Base-by-base conservation (phyloP, 2,797 vertebrate species). In the Sebastes paucispinis region DNA sequence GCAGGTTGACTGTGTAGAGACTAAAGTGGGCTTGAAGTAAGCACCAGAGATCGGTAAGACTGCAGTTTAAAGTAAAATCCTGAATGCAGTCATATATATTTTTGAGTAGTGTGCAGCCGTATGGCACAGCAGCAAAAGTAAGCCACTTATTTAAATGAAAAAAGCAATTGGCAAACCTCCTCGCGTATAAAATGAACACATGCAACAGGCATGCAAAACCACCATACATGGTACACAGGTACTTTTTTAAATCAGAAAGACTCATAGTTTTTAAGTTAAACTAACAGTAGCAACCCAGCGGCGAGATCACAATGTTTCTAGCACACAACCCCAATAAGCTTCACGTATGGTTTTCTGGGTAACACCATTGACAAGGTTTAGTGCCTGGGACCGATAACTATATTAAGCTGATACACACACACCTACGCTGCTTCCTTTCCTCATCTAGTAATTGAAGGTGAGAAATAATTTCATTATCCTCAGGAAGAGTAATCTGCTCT, bases 381-480 rank as follows among this genome's bases (percentile, higher is more conserved):
- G 68, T 68, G 79, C 65, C 69, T 68, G 60, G 55, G 39, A 81
- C 80, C 4, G 55, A 86, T 82, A 82, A 78, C 78, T 81, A 62
- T 67, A 87, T 83, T 81, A 79, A 70, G 43, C 75, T 69, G 55
- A 85, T 34, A 58, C 66, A 68, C 67, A 57, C 64, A 47, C 43
- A 59, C 68, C 57, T 22, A 68, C 70, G 52, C 65, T 71, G 82
- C 78, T 89, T 91, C 80, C 81, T 88, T 90, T 87, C 87, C 91
- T 94, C 94, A 96, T 96, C 93, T 95, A 85, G 93, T 96, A 95
- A 96, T 96, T 96, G 95, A 94, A 95, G 93, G 94, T 95, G 93
- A 95, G 93, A 95, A 95, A 95, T 94, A 93, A 96, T 95, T 95
- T 93, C 94, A 95, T 96, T 95, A 96, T 94, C 93, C 91, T 84